Evolutionary conservation across 2,888 invertebrate species (phyloP).

Genomic region (Drosophila percnosoma): DNA sequence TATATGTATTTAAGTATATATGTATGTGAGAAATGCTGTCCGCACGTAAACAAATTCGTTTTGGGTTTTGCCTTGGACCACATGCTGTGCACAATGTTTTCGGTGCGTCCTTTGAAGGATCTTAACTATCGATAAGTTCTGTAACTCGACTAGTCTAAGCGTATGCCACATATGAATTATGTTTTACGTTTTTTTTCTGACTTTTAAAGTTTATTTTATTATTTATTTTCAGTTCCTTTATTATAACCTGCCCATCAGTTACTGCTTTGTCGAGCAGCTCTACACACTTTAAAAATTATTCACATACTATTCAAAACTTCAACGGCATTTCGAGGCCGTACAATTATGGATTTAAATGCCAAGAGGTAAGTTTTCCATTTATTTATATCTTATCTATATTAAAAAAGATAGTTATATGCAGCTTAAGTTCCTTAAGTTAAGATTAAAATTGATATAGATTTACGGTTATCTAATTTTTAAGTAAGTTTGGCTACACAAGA

Average conservation of each 20-base stretch:
- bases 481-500: background rate
- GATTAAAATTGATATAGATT: background rate
- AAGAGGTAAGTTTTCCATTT: constrained; percentile 68
- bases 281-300: constrained; percentile 19
- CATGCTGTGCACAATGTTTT: constrained; percentile 56
- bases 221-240: constrained; percentile 44
- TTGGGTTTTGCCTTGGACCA: constrained; percentile 58
- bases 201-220: background rate
- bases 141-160: constrained; percentile 24
- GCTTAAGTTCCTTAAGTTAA: background rate
- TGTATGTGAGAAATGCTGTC: constrained; percentile 20
- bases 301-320: constrained; percentile 11
- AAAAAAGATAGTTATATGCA: background rate
- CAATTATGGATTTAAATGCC: constrained; percentile 79
- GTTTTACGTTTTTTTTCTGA: background rate
- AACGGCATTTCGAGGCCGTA: constrained; percentile 75
- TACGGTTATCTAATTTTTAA: background rate
- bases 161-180: constrained; percentile 31
- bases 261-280: constrained; percentile 35
- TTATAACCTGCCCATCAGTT: constrained; percentile 22
- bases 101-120: constrained; percentile 44
- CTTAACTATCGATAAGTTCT: constrained; percentile 33
- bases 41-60: constrained; percentile 69
- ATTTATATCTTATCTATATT: background rate
- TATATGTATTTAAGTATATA: background rate